These are phyloP conservation scores for Hydrolagus colliei DNA, from an alignment of 2,797 vertebrate species.

Conservation along the genomic window DNA sequence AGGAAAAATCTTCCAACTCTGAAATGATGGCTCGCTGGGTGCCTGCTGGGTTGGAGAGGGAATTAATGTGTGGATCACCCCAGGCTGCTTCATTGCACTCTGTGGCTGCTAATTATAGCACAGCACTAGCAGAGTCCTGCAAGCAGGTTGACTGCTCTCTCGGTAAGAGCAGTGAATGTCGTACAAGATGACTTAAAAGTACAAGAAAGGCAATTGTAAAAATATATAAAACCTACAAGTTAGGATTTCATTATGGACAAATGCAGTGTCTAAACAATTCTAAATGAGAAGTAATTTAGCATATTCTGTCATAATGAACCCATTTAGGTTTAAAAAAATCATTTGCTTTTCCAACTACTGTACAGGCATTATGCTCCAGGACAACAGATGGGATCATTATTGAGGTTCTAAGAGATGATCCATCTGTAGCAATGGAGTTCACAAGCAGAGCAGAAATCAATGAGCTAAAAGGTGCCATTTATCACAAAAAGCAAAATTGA, in stretches of 20 bases:
- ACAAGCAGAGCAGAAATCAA: neutral
- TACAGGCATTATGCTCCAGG: neutral
- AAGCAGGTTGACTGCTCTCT: neutral
- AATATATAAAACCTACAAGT: neutral
- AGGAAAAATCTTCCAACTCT: no score
- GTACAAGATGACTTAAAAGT: neutral
- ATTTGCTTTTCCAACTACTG: neutral
- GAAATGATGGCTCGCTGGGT: no score
- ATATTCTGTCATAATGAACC: no score
- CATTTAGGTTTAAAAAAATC: no score
- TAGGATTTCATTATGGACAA: neutral
- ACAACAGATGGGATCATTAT: neutral
- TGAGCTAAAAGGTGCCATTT: no score
- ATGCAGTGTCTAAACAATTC: neutral
- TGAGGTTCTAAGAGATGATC: neutral
- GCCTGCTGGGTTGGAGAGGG: no score
- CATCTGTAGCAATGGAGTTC: neutral
- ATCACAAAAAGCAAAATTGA: no score
- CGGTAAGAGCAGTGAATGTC: neutral
- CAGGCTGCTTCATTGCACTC: neutral
- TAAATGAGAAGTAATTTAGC: no score
- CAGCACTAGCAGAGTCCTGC: neutral
- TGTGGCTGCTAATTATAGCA: neutral
- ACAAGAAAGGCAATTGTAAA: neutral
- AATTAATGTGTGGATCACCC: no score